Base-by-base conservation (phyloP, 2,113 vertebrate species). In the Mesocricetus auratus region DNA sequence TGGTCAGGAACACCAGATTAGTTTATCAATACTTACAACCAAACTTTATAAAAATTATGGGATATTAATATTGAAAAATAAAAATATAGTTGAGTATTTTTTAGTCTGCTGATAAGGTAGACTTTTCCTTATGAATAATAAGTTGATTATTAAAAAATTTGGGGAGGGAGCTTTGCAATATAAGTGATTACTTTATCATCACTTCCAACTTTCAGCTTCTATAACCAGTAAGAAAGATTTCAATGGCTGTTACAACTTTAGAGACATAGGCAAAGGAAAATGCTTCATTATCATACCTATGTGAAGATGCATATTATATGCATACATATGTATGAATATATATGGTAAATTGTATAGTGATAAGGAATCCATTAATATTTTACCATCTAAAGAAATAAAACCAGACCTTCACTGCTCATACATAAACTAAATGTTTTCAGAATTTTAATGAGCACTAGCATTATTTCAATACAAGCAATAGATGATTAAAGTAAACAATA, bases 391-490 rank as follows among this genome's bases (percentile, higher is more conserved):
- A 90, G 22, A 93, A 89, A 31, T 3, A 45, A 91, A 87, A 15
- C 24, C 17, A 73, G 64, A 47, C 5, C 4, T 29, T 86, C n/a
- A 39, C 13, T 87, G 5, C 21, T 95, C 5, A 29, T 22, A 9
- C 24, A 74, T 45, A 87, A 66, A 71, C 8, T 56, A 69, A 56
- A 45, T 66, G 45, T 94, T 91, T 90, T 9, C 75, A 39, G 45
- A 85, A 90, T 82, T 83, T 94, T 95, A 89, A 75, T 83, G 16
- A 75, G 39, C 36, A 39, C n/a, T 60, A 88, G 19, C 85, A 36
- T 90, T 79, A 92, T 92, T 96, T 93, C 53, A 95, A 33, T 88
- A 24, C 26, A 90, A 75, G 24, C n/a, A 85, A 74, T 29, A 66
- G 58, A 47, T 79, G 62, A 94, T 77, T 79, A 75, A 79, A 93